A percentile compares a stretch with the other conserved stretches of the same genome.
phyloP scores from a whole-genome alignment of 2,797 vertebrate genomes.

The Dendrocincla fuliginosa region DNA sequence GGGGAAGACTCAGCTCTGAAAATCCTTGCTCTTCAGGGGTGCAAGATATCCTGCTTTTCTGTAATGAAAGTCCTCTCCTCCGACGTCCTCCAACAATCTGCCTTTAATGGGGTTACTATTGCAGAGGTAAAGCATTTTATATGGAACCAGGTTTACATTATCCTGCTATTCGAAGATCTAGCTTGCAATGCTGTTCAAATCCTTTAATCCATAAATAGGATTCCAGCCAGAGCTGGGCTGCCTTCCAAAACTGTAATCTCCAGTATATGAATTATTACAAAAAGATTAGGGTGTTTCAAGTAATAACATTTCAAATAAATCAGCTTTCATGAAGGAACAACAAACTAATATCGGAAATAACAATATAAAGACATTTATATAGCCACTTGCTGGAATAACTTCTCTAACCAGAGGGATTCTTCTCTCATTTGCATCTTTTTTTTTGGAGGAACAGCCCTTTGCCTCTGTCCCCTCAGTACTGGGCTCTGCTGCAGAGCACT shows the following conservation, averaged over 20 bases:
- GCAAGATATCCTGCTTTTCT: constrained; percentile 31
- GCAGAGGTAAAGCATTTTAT: constrained; percentile 81
- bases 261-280: constrained; percentile 86
- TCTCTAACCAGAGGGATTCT: constrained; percentile 66
- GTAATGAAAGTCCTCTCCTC: constrained; percentile 60
- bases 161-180: constrained; percentile 81
- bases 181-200: constrained; percentile 84
- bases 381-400: constrained; percentile 77
- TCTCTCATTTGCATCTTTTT: constrained; percentile 55
- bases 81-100: constrained; percentile 71
- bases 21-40: constrained; percentile 37
- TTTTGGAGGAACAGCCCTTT: background rate
- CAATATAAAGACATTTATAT: constrained; percentile 83
- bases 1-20: constrained; percentile 15
- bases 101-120: constrained; percentile 79
- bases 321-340: constrained; percentile 85
- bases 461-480: background rate
- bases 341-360: constrained; percentile 85
- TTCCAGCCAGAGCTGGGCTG: constrained; percentile 82
- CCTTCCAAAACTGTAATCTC: constrained; percentile 85
- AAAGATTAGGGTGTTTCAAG: constrained; percentile 87
- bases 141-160: constrained; percentile 83
- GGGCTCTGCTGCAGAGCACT: background rate
- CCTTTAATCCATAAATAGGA: constrained; percentile 90
- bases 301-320: constrained; percentile 88